These are phyloP conservation scores for Perca schrenkii DNA, from an alignment of 2,113 vertebrate genomes.

Conservation along the genomic window DNA sequence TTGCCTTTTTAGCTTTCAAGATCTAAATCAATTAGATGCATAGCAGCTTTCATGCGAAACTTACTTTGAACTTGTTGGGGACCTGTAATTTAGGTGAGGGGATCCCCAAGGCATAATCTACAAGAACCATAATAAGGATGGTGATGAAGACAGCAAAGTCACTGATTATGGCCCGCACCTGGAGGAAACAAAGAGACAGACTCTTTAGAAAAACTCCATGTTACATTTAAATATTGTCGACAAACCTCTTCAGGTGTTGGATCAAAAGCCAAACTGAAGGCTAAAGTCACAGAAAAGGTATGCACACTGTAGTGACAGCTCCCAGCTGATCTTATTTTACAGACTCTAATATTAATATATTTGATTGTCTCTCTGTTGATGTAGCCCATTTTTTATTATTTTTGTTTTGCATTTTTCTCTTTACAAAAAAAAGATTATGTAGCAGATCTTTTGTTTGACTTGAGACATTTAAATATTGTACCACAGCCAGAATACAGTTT, in stretches of 20 bases:
- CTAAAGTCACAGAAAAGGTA: neutral
- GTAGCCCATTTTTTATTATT: neutral
- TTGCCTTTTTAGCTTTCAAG: neutral
- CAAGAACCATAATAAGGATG: slow-evolving; percentile 94
- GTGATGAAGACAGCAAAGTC: slow-evolving; percentile 99
- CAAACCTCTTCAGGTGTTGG: neutral
- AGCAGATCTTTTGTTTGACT: neutral
- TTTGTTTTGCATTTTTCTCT: neutral
- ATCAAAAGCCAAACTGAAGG: neutral
- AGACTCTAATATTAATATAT: neutral
- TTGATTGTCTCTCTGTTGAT: neutral
- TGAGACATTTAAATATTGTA: neutral
- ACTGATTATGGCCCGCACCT: slow-evolving; percentile 97
- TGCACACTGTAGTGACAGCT: neutral
- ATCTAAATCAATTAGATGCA: neutral
- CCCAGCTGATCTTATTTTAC: too few species aligned
- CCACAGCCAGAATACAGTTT: neutral
- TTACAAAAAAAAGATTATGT: neutral
- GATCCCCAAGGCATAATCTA: slow-evolving; percentile 94
- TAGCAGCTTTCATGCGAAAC: slow-evolving; percentile 15
- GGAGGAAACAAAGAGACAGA: slow-evolving; percentile 4
- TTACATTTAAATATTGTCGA: neutral
- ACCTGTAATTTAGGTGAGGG: slow-evolving; percentile 98
- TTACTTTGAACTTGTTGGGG: slow-evolving; percentile 97
- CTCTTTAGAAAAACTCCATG: slow-evolving; percentile 1